phyloP scores from a whole-genome alignment of 2,113 vertebrate genomes.

The Pomatorhinus ruficollis region DNA sequence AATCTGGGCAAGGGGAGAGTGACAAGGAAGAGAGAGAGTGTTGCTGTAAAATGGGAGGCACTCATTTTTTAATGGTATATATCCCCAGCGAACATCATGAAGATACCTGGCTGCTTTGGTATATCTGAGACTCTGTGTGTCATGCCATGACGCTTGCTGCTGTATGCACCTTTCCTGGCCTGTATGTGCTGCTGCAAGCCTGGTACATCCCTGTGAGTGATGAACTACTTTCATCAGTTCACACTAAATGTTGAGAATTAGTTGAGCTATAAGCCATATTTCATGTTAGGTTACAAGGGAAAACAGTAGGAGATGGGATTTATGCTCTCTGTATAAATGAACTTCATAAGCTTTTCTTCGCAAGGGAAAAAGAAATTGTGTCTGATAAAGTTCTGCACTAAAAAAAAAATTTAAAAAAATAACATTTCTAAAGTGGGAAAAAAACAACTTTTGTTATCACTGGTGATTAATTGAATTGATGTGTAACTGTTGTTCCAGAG shows the following conservation, averaged over 20 bases:
- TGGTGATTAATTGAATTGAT: constrained; percentile 23
- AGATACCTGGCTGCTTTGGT: background rate
- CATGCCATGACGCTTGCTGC: background rate
- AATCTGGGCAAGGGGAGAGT: constrained; percentile 8
- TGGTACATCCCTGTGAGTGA: background rate
- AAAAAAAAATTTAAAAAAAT: background rate
- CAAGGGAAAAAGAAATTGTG: constrained; percentile 35
- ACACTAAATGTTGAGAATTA: constrained; percentile 44
- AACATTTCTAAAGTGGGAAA: background rate
- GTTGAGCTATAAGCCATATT: constrained; percentile 22
- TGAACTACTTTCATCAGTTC: constrained; percentile 48
- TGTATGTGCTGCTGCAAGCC: background rate
- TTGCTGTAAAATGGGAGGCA: constrained; percentile 7
- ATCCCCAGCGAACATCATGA: background rate
- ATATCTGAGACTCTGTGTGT: background rate
- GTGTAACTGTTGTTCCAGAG: constrained; percentile 20
- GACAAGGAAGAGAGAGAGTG: background rate
- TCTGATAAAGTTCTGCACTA: constrained; percentile 5
- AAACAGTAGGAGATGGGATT: constrained; percentile 48
- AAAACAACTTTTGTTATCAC: constrained; percentile 29
- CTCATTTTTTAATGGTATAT: background rate
- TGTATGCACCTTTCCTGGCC: background rate
- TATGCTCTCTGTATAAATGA: constrained; percentile 49
- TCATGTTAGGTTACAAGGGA: constrained; percentile 23
- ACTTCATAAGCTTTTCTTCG: constrained; percentile 36